Percentiles rank a stretch among this genome's conserved stretches.
Evolutionary conservation across 1,140 invertebrate genomes (phyloP).

Genomic region (Ctenoplectra terminalis): DNA sequence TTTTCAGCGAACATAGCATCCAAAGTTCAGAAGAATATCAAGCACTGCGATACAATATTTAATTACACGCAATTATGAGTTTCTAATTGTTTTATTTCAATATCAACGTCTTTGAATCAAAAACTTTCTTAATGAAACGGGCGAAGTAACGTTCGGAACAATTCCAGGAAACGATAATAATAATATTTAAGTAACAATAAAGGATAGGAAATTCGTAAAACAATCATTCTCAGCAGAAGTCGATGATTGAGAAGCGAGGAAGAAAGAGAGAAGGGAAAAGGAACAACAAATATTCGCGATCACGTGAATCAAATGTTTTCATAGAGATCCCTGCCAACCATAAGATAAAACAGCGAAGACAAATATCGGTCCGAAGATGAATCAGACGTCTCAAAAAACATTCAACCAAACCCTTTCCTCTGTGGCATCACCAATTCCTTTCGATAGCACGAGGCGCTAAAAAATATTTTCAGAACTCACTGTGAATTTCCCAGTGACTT

Average conservation of each 20-base stretch:
- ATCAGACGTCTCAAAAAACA: constrained; percentile 1
- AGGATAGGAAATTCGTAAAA: neutral
- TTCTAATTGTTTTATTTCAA: neutral
- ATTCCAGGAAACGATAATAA: neutral
- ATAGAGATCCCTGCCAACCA: neutral
- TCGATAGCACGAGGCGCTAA: neutral
- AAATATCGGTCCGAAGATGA: neutral
- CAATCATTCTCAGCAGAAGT: neutral
- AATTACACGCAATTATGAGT: no score
- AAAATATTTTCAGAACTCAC: neutral
- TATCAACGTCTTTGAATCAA: neutral
- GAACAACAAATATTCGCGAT: constrained; percentile 9
- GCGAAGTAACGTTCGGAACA: no score
- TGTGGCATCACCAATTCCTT: neutral
- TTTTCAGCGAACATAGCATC: no score
- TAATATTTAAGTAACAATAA: no score
- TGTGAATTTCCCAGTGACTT: neutral
- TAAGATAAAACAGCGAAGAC: neutral
- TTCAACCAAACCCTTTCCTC: neutral
- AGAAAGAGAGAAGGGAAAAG: no score
- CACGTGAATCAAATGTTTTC: constrained; percentile 30
- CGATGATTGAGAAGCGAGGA: no score
- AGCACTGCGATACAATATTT: no score
- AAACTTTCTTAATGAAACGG: neutral
- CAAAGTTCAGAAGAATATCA: no score